Evolutionary conservation across 2,113 vertebrate species (phyloP).

Genomic region (Chamaea fasciata): DNA sequence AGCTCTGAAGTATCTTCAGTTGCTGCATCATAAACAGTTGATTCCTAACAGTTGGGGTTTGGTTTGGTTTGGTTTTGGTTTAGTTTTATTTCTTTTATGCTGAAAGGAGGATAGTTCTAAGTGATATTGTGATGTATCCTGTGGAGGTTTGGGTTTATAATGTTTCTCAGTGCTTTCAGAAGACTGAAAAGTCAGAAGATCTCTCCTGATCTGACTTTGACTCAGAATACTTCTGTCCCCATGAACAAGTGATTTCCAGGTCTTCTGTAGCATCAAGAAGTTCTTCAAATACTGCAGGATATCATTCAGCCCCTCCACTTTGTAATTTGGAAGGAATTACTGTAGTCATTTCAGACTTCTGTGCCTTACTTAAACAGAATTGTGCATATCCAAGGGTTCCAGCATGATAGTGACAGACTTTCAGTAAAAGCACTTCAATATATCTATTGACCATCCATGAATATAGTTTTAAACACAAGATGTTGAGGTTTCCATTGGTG

Average conservation of each 20-base stretch:
- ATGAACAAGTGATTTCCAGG: neutral
- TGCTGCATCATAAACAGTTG: neutral
- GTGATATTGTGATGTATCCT: neutral
- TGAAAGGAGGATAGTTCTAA: neutral
- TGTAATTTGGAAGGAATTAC: neutral
- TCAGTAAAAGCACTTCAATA: neutral
- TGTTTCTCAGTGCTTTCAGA: neutral
- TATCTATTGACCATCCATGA: neutral
- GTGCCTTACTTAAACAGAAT: neutral
- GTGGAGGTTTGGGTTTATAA: neutral
- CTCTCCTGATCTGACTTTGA: neutral
- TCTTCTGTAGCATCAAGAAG: neutral
- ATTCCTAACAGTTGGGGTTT: neutral
- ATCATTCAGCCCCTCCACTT: neutral
- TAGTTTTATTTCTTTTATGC: neutral
- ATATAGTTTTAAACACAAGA: neutral
- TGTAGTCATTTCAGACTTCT: neutral
- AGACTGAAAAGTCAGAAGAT: neutral
- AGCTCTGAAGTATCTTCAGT: neutral
- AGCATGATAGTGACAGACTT: neutral
- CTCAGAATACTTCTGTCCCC: neutral
- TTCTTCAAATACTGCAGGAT: neutral
- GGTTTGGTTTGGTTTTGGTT: neutral
- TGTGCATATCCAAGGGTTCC: neutral
- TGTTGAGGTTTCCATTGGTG: neutral